Percentiles rank a stretch among this genome's conserved stretches.
Conservation (phyloP, 2,888 invertebrate species). For the Leptinotarsa tumamoca region DNA sequence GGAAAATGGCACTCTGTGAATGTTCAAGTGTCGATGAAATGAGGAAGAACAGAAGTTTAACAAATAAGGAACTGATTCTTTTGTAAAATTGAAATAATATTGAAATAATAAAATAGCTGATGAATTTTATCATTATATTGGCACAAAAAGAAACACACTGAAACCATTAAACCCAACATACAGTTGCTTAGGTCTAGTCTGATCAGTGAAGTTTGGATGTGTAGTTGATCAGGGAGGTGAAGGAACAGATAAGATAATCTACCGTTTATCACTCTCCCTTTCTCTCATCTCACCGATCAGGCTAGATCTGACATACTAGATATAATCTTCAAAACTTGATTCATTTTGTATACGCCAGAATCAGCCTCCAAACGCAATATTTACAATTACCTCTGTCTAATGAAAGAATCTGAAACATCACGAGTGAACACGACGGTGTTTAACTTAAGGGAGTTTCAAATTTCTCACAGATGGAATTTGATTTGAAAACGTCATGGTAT, state of each 20-base stretch:
- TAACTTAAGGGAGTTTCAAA: neutral
- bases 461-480: slow-evolving; percentile 15
- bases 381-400: slow-evolving; percentile 10
- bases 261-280: too few relatives aligned
- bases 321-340: neutral
- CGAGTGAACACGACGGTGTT: slow-evolving; percentile 26
- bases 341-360: slow-evolving; percentile 18
- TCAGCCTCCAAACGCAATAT: slow-evolving; percentile 15
- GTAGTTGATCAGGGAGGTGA: too few relatives aligned
- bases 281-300: too few relatives aligned
- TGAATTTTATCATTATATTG: too few relatives aligned
- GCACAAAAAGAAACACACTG: too few relatives aligned
- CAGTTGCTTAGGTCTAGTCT: too few relatives aligned
- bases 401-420: slow-evolving; percentile 23
- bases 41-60: neutral
- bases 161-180: too few relatives aligned
- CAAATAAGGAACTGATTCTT: neutral
- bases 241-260: neutral
- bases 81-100: neutral
- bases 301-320: too few relatives aligned
- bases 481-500: slow-evolving; percentile 25
- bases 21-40: neutral
- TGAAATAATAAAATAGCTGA: too few relatives aligned
- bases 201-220: too few relatives aligned
- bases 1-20: slow-evolving; percentile 11